These are phyloP conservation scores for Acyrthosiphon pisum DNA, from an alignment of 1,140 invertebrate genomes.

Conservation along the genomic window DNA sequence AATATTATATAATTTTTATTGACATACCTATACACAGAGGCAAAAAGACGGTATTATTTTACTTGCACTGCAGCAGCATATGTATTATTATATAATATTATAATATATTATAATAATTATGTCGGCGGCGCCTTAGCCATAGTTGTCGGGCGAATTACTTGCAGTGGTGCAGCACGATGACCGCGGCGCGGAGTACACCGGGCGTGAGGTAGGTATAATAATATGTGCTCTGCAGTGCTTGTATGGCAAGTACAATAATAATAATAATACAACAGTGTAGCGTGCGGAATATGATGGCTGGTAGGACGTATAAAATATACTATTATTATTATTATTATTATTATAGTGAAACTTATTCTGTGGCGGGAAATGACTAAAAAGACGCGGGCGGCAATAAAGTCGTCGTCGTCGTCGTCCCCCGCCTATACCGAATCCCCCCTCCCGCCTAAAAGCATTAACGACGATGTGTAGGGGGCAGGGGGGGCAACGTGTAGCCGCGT, in stretches of 20 bases:
- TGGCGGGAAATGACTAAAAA: background rate
- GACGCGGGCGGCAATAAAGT: slow-evolving; percentile 18
- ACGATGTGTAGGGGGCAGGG: background rate
- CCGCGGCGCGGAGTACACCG: background rate
- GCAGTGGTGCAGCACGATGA: background rate
- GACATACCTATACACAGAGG: background rate
- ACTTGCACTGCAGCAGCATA: background rate
- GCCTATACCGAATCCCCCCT: background rate
- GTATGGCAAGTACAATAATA: background rate
- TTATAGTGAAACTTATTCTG: background rate
- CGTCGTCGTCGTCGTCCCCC: background rate
- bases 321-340: background rate
- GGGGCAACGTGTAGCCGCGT: background rate
- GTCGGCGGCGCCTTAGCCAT: background rate
- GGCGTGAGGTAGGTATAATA: background rate
- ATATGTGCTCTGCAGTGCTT: background rate
- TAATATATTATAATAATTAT: background rate
- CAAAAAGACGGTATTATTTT: background rate
- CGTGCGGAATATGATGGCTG: background rate
- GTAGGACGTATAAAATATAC: too few relatives aligned
- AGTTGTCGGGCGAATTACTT: background rate
- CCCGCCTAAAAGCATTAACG: background rate
- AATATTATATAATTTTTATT: background rate
- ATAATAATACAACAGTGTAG: background rate
- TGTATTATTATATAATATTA: background rate